phyloP scores from a whole-genome alignment of 53 echinoderm and acorn worm species.

The Apostichopus leukothele region DNA sequence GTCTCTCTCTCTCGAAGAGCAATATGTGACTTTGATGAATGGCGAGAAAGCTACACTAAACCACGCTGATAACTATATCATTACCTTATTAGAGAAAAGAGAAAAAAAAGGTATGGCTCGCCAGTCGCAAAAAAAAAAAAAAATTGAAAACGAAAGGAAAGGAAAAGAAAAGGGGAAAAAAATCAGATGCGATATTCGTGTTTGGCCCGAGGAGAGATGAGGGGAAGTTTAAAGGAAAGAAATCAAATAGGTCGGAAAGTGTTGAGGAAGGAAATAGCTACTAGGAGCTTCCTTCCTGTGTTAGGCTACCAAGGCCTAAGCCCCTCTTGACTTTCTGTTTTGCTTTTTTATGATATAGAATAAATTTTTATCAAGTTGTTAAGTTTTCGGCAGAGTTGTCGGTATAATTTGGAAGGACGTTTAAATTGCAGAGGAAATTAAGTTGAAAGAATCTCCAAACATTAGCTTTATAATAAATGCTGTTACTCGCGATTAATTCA shows the following conservation, averaged over 20 bases:
- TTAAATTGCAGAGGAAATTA: slow-evolving; percentile 42
- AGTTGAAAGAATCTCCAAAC: slow-evolving; percentile 43
- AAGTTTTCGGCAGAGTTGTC: slow-evolving; percentile 1
- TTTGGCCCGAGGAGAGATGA: slow-evolving; percentile 36
- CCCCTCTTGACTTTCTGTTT: neutral
- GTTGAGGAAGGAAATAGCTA: slow-evolving; percentile 45
- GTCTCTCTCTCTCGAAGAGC: neutral
- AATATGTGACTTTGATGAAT: slow-evolving; percentile 33
- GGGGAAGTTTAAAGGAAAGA: slow-evolving; percentile 30
- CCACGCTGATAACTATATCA: slow-evolving; percentile 38
- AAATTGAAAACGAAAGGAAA: slow-evolving; percentile 4
- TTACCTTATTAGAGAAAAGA: slow-evolving; percentile 29
- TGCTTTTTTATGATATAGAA: slow-evolving; percentile 4
- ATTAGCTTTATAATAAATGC: slow-evolving; percentile 39
- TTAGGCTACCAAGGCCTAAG: slow-evolving; percentile 44
- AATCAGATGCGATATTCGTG: slow-evolving; percentile 22
- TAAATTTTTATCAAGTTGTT: neutral
- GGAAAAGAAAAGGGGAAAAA: neutral
- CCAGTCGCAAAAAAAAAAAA: slow-evolving; percentile 6
- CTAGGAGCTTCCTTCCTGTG: slow-evolving; percentile 38
- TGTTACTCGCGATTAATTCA: slow-evolving; percentile 25
- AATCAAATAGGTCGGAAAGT: slow-evolving; percentile 41
- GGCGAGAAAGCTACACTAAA: neutral
- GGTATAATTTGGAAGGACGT: slow-evolving; percentile 25
- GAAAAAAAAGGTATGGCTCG: neutral